Percentiles rank a stretch among this genome's conserved stretches.
Evolutionary conservation across 2,113 vertebrate species (phyloP).

Genomic region (Oreochromis spilurus): DNA sequence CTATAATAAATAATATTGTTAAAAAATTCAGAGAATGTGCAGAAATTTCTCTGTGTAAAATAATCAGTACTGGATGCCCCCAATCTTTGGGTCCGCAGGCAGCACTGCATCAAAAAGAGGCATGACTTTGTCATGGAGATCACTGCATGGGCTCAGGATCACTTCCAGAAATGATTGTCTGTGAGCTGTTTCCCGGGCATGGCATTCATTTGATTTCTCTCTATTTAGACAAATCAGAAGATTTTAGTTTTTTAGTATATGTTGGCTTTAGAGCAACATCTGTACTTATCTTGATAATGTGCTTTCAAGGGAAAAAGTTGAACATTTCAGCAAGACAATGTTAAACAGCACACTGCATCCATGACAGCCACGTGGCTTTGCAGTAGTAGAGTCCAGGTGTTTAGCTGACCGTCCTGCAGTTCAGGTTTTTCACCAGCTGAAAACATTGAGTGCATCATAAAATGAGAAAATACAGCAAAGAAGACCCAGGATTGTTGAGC

Average conservation of each 20-base stretch:
- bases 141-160: neutral
- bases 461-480: neutral
- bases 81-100: neutral
- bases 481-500: neutral
- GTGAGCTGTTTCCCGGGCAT: neutral
- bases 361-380: fast-evolving
- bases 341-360: neutral
- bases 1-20: neutral
- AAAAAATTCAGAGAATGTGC: neutral
- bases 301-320: neutral
- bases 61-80: neutral
- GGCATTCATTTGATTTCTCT: neutral
- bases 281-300: neutral
- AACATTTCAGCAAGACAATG: neutral
- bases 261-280: neutral
- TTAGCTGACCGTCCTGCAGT: neutral
- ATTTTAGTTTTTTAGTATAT: neutral
- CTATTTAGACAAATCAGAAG: neutral
- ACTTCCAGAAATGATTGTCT: neutral
- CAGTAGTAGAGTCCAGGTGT: neutral
- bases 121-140: neutral
- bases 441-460: neutral
- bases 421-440: neutral
- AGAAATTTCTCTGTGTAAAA: neutral
- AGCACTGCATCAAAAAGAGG: neutral